Conservation (phyloP, 2,888 invertebrate genomes). For the Tholera decimalis region DNA sequence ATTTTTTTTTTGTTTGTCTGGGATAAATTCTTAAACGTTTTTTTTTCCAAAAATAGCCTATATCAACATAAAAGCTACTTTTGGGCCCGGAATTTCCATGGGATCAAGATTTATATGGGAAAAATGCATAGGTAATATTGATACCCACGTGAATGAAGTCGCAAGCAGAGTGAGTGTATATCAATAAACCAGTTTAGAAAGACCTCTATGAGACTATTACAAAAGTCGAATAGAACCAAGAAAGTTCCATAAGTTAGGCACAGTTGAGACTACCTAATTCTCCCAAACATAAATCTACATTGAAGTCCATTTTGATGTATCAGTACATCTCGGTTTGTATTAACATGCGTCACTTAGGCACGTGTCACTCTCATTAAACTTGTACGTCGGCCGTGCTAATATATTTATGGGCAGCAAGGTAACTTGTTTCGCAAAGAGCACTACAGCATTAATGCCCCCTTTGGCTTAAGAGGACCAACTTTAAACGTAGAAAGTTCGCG, state of each 20-base stretch:
- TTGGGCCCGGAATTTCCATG: too few species aligned
- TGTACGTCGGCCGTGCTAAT: constrained; percentile 72
- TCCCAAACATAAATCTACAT: not conserved
- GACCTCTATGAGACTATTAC: too few species aligned
- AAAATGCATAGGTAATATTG: too few species aligned
- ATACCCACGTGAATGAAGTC: too few species aligned
- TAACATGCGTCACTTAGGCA: constrained; percentile 64
- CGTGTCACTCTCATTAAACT: constrained; percentile 74
- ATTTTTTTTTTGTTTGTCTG: too few species aligned
- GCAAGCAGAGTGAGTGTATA: too few species aligned
- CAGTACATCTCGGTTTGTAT: constrained; percentile 47
- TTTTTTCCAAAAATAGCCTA: too few species aligned
- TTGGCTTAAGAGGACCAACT: constrained; percentile 77
- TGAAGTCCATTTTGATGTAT: constrained; percentile 37
- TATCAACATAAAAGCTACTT: too few species aligned
- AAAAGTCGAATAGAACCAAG: too few species aligned
- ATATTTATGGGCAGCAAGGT: constrained; percentile 79
- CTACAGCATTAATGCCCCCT: constrained; percentile 80
- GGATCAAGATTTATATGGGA: too few species aligned
- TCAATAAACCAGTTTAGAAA: too few species aligned
- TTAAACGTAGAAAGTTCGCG: constrained; percentile 72
- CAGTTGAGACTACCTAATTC: not conserved
- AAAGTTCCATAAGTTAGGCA: not conserved
- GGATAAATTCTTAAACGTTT: too few species aligned
- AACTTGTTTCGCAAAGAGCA: constrained; percentile 76